Conservation (phyloP, 2,888 invertebrate genomes). For the Protophormia terraenovae region DNA sequence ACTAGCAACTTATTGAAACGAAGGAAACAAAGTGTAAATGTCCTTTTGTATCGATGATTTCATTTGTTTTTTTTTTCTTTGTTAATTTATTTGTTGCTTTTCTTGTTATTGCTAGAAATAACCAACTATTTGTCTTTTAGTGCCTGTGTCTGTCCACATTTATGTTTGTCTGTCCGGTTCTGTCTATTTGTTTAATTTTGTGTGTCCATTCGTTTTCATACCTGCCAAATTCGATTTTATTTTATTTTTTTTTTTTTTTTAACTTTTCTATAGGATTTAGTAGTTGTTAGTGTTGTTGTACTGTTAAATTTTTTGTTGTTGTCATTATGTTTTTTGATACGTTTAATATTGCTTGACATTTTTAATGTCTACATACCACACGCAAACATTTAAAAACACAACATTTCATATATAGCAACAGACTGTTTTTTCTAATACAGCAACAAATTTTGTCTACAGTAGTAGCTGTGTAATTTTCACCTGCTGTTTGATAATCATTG, state of each 20-base stretch:
- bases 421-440: not conserved
- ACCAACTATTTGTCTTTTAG: not conserved
- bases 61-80: slow-evolving; percentile 1
- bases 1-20: not conserved
- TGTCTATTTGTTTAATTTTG: not conserved
- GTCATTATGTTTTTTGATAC: slow-evolving; percentile 6
- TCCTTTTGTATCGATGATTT: slow-evolving; percentile 27
- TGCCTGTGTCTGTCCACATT: not conserved
- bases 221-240: slow-evolving; percentile 21
- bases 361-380: slow-evolving; percentile 39
- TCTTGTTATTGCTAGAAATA: not conserved
- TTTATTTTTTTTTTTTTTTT: slow-evolving; percentile 2
- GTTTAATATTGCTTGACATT: slow-evolving; percentile 46
- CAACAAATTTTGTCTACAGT: slow-evolving; percentile 6
- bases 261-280: not conserved
- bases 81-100: not conserved
- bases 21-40: not conserved
- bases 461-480: slow-evolving; percentile 40
- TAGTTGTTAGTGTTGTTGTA: not conserved
- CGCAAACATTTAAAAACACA: slow-evolving; percentile 28
- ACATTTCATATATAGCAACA: not conserved
- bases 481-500: slow-evolving; percentile 50
- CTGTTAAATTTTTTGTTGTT: not conserved
- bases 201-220: not conserved
- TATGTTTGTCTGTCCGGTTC: not conserved